Percentiles rank a stretch among this genome's conserved stretches.
Evolutionary conservation across 2,888 invertebrate species (phyloP).

Genomic region (Drosophila meridiana): DNA sequence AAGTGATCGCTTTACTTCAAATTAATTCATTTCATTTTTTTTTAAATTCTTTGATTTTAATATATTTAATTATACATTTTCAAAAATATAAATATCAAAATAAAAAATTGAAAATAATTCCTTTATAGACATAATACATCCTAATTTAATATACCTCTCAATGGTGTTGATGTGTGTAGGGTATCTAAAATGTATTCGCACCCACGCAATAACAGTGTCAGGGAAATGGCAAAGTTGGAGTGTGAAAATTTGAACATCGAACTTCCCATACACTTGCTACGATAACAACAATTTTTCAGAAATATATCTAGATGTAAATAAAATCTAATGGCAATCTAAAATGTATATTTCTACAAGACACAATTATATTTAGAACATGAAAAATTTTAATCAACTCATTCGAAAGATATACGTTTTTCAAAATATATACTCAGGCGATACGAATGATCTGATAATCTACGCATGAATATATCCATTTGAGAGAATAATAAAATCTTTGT

Average conservation of each 20-base stretch:
- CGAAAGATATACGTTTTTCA: neutral
- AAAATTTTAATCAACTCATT: too few species aligned
- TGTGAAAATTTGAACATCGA: neutral
- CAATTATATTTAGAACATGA: too few species aligned
- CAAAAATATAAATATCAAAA: too few species aligned
- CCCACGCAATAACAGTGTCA: slow-evolving; percentile 41
- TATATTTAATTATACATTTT: neutral
- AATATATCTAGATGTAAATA: neutral
- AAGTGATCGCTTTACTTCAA: too few species aligned
- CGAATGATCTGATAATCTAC: neutral
- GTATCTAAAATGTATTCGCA: slow-evolving; percentile 21
- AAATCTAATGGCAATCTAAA: neutral
- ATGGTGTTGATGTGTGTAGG: neutral
- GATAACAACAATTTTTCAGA: neutral
- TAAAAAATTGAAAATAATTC: too few species aligned
- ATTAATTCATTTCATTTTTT: too few species aligned
- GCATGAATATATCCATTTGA: neutral
- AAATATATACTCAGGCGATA: neutral
- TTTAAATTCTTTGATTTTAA: neutral
- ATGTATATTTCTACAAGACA: too few species aligned
- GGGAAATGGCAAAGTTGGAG: slow-evolving; percentile 2
- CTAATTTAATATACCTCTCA: neutral
- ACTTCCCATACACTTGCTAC: slow-evolving; percentile 7
- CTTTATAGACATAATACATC: neutral
- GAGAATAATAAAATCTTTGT: neutral